Base-by-base conservation (phyloP, 2,113 vertebrate species). In the Trochalopteron elliotii region DNA sequence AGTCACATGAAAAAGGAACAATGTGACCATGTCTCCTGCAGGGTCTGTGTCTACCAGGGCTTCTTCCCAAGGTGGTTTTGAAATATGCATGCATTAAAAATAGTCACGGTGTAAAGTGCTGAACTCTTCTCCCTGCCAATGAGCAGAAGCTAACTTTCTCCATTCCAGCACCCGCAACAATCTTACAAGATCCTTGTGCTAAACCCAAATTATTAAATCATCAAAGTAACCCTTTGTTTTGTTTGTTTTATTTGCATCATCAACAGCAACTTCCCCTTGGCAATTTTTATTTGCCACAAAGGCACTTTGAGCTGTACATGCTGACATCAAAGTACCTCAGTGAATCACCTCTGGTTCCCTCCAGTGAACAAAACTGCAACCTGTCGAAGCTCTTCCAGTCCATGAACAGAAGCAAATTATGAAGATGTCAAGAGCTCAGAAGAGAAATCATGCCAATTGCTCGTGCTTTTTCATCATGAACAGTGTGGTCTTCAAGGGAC, bases 241-340 rank as follows among this genome's bases (percentile, higher is more conserved):
- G 37, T 79, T 87, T 76, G n/a, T 90, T 94, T 95, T 93, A 63
- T 80, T 85, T 83, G 17, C 15, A 74, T 84, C 65, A 31, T 61
- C 81, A 92, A 64, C 35, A 81, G 35, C 61, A 82, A 22, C 53
- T 83, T 93, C 63, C n/a, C 40, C 30, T 69, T 50, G 23, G 55
- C 44, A 89, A 76, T 65, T 89, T 86, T 86, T 65, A 61, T 77
- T 94, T 89, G 77, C 56, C 60, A 81, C 37, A 89, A 44, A 90
- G 39, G 21, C 20, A 61, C n/a, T 92, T 92, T 1, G 0, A 92
- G 53, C 27, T 63, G 11, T 63, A 70, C 24, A 7, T 31, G 50
- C 50, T 50, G 70, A 79, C 53, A 87, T 87, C 81, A 91, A 89
- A 97, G 81, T 12, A 57, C 40, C 28, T 72, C 40, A 39, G 25